phyloP scores from a whole-genome alignment of 2,888 invertebrate species.

The Polyommatus iphigenia region DNA sequence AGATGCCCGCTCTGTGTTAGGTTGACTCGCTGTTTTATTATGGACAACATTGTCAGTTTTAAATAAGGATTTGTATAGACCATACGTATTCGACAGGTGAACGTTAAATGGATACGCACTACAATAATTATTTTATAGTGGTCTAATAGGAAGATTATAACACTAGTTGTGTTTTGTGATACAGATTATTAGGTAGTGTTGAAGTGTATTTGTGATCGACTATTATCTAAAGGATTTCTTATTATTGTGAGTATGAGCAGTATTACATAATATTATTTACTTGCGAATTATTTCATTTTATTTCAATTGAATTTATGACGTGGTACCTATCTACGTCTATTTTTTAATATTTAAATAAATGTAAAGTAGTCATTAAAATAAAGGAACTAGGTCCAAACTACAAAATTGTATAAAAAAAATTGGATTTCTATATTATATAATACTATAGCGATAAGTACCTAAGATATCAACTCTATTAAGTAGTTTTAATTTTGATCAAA shows the following conservation, averaged over 20 bases:
- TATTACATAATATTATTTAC: constrained; percentile 27
- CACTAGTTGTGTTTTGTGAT: constrained; percentile 60
- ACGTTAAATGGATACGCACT: constrained; percentile 49
- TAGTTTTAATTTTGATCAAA: too few relatives aligned
- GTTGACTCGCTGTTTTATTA: constrained; percentile 69
- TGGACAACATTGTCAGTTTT: constrained; percentile 79
- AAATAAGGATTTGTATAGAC: constrained; percentile 80
- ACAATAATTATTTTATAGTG: constrained; percentile 51
- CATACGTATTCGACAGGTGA: constrained; percentile 75
- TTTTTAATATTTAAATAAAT: background rate
- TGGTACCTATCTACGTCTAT: background rate
- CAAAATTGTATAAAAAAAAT: too few relatives aligned
- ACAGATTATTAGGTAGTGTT: constrained; percentile 62
- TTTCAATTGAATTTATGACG: background rate
- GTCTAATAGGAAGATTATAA: constrained; percentile 66
- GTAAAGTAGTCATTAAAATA: too few relatives aligned
- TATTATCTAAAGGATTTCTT: constrained; percentile 58
- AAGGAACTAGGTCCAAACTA: too few relatives aligned
- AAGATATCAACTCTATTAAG: too few relatives aligned
- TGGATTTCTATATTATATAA: too few relatives aligned
- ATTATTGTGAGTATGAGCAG: constrained; percentile 58
- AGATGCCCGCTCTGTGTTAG: constrained; percentile 71
- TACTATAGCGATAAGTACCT: too few relatives aligned
- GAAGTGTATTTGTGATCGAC: constrained; percentile 62
- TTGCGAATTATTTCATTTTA: background rate